These are phyloP conservation scores for Rhynchotus rufescens DNA, from an alignment of 2,797 vertebrate species.

Conservation along the genomic window DNA sequence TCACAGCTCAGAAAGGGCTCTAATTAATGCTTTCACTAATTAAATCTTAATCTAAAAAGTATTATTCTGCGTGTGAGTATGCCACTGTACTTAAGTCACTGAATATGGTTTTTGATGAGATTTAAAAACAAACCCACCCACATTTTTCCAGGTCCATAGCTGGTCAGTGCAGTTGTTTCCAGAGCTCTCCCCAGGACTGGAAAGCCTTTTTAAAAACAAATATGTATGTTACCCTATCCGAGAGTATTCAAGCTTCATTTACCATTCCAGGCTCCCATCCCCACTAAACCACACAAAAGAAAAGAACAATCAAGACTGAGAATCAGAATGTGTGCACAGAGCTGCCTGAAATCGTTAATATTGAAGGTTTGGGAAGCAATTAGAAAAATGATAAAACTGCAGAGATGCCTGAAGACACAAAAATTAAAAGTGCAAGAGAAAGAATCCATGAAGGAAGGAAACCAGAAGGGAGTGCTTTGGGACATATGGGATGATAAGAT, in stretches of 20 bases:
- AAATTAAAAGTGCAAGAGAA: neutral
- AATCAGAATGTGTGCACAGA: neutral
- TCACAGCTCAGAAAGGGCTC: slow-evolving; percentile 15
- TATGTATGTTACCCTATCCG: neutral
- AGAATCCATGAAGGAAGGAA: neutral
- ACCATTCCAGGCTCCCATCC: neutral
- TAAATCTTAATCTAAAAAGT: slow-evolving; percentile 31
- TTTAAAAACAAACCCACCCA: neutral
- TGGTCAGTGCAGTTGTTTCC: neutral
- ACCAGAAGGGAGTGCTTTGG: neutral
- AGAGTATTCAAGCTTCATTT: neutral
- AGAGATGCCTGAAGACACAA: slow-evolving; percentile 28
- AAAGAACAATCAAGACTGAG: neutral
- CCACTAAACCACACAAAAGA: neutral
- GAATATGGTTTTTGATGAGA: neutral
- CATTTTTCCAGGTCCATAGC: neutral
- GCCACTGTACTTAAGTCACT: neutral
- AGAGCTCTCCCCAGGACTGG: neutral
- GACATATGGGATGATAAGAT: neutral
- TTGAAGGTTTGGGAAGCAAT: neutral
- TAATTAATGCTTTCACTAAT: slow-evolving; percentile 23
- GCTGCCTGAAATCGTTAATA: neutral
- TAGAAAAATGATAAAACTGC: neutral
- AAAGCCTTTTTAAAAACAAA: neutral
- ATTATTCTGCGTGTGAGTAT: slow-evolving; percentile 11